Base-by-base conservation (phyloP, 2,888 invertebrate species). In the Ptilodon capucinus region DNA sequence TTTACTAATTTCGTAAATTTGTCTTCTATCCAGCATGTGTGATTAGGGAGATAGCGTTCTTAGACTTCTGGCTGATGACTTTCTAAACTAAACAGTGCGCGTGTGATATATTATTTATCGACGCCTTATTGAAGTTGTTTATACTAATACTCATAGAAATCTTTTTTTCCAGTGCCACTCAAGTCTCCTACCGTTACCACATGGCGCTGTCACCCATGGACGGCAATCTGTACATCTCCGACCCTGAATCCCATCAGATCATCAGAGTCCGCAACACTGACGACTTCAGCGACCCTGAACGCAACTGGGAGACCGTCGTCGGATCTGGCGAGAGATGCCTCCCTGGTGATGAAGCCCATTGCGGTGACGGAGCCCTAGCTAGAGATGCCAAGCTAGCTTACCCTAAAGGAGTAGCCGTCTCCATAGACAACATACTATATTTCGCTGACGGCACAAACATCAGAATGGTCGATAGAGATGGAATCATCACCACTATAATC, bases 391-490 rank as follows among this genome's bases (percentile, higher is more conserved):
- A 97, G 79, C 92, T 99, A 6, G 97, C 97, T 0, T 98, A 98
- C 81, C 98, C 99, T 0, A 99, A 99, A 92, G 98, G 98, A 67
- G 97, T 99, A 11, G 98, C 98, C 0, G 97, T 99, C 0, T 97
- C 97, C 0, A 95, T 95, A 11, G 97, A 98, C 69, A 98, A 98
- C 58, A 95, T 97, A 0, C 84, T 99, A 0, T 99, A 98, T 83
- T 97, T 99, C 74, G 98, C 98, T 40, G 99, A 99, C 78, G 98
- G 98, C 2, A 97, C 98, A 1, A 98, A 98, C 75, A 96, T 97
- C 58, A 92, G 98, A 40, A 97, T 96, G 95, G 97, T 99, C 0
- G 97, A 97, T 76, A 92, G 97, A 45, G 97, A 98, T 75, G 97
- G 97, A 6, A 96, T 97, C 43, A 97, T 99, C 32, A 96, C 96